Conservation (phyloP, 2,888 invertebrate species). For the Selenia dentaria region DNA sequence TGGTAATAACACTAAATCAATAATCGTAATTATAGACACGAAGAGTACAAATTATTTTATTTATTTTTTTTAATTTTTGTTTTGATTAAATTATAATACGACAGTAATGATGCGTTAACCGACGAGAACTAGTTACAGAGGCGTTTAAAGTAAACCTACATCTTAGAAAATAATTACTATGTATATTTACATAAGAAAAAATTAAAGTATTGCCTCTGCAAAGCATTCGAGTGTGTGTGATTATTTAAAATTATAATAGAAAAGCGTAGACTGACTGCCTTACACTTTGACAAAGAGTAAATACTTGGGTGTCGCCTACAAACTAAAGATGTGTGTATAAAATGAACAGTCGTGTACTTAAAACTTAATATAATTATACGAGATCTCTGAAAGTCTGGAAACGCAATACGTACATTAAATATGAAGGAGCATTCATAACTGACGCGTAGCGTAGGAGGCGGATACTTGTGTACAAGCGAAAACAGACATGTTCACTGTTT, state of each 20-base stretch:
- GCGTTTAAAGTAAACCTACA: conserved; percentile 22
- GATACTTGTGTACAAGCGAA: neutral
- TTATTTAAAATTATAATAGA: conserved; percentile 41
- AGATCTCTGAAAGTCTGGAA: conserved; percentile 85
- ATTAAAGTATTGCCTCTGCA: conserved; percentile 36
- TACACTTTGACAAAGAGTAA: conserved; percentile 43
- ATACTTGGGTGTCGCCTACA: conserved; percentile 47
- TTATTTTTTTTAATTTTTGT: conserved; percentile 57
- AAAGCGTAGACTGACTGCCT: conserved; percentile 58
- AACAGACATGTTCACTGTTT: too few relatives aligned
- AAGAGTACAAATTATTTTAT: conserved; percentile 53
- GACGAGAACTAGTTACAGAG: conserved; percentile 61
- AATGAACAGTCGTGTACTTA: conserved; percentile 78
- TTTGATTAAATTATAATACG: conserved; percentile 47
- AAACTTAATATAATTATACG: conserved; percentile 74
- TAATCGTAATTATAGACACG: conserved; percentile 52
- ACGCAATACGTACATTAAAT: conserved; percentile 75
- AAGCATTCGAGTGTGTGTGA: conserved; percentile 52
- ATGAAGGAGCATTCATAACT: conserved; percentile 27
- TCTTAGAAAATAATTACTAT: conserved; percentile 24
- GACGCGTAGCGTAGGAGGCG: neutral
- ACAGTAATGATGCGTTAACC: conserved; percentile 57
- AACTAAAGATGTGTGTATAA: conserved; percentile 67
- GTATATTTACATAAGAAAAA: conserved; percentile 32
- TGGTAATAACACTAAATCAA: conserved; percentile 58